Evolutionary conservation across 2,797 vertebrate genomes (phyloP), one percentile per base, ranked within the genome.

Genomic region (Notolabrus celidotus): DNA sequence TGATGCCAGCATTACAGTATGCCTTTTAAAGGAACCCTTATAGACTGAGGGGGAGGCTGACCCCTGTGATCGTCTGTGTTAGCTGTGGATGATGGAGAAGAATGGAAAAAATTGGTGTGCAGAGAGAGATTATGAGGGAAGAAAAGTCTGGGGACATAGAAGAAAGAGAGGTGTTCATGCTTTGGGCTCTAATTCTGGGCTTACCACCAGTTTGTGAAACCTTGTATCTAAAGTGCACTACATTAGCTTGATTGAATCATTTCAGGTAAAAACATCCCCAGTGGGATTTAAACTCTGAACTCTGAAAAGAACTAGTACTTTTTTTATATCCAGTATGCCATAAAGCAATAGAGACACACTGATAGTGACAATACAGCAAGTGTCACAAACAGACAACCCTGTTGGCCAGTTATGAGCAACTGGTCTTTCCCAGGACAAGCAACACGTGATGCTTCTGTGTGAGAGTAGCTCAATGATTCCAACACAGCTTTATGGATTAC

Each of bases 331-430:
- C 23, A 3, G 52, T 17, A 16, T 19, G 42, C 22, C 0, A 4
- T 54, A 23, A 43, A 46, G 29, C 71, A 59, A 29, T 41, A 1
- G 41, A 41, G 34, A 55, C 43, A 39, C n/a, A n/a, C n/a, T n/a
- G 50, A 12, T 34, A 0, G 33, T 83, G 82, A 42, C n/a, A n/a
- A n/a, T n/a, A n/a, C 67, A 77, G 73, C 34, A 31, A 5, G 49
- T 66, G 77, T 79, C 63, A 39, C 67, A 62, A 82, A 72, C 62
- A 73, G 71, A 67, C 55, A 56, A 54, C 47, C 19, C 19, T 56
- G 80, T 86, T 67, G 71, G 49, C 54, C 4, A 34, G 58, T 78
- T 77, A 85, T 76, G 74, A 81, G 78, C 39, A 10, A 47, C 50
- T 8, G 36, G 39, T 20, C 49, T 51, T 41, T 62, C 59, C 59